phyloP scores from a whole-genome alignment of 2,888 invertebrate species.

The Agonopterix heracliana region DNA sequence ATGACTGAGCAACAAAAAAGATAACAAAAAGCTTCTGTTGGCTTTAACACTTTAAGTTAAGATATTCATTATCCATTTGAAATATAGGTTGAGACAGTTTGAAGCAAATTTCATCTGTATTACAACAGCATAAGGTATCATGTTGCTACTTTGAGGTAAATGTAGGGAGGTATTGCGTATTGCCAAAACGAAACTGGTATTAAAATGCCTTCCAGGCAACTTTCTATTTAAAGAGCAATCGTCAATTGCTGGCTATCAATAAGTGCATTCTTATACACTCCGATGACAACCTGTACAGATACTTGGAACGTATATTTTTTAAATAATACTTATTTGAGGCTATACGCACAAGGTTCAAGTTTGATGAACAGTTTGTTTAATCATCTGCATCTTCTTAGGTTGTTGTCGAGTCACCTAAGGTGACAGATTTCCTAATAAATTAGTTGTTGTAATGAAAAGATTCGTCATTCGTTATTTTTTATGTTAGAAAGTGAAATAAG shows the following conservation, averaged over 20 bases:
- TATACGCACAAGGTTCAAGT: too few species aligned
- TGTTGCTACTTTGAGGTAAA: too few species aligned
- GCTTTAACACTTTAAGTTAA: neutral
- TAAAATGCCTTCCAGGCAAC: conserved; percentile 18
- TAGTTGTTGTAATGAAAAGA: too few species aligned
- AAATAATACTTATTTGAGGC: too few species aligned
- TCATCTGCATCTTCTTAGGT: too few species aligned
- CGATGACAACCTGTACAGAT: too few species aligned
- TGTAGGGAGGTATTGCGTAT: conserved; percentile 2
- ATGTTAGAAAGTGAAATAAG: too few species aligned
- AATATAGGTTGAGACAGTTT: too few species aligned
- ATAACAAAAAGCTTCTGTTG: conserved; percentile 10
- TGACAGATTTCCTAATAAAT: conserved; percentile 1
- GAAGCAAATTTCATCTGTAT: neutral
- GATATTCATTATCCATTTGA: too few species aligned
- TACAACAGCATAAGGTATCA: conserved; percentile 5
- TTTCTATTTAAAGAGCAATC: conserved; percentile 30
- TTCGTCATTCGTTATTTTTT: too few species aligned
- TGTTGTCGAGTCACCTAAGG: neutral
- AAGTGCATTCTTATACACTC: conserved; percentile 1
- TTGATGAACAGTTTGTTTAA: too few species aligned
- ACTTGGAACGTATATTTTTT: too few species aligned
- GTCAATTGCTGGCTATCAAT: conserved; percentile 6
- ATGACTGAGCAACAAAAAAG: conserved; percentile 6
- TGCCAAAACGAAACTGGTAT: conserved; percentile 33